Evolutionary conservation across 2,113 vertebrate genomes (phyloP).

Genomic region (Alligator sinensis): DNA sequence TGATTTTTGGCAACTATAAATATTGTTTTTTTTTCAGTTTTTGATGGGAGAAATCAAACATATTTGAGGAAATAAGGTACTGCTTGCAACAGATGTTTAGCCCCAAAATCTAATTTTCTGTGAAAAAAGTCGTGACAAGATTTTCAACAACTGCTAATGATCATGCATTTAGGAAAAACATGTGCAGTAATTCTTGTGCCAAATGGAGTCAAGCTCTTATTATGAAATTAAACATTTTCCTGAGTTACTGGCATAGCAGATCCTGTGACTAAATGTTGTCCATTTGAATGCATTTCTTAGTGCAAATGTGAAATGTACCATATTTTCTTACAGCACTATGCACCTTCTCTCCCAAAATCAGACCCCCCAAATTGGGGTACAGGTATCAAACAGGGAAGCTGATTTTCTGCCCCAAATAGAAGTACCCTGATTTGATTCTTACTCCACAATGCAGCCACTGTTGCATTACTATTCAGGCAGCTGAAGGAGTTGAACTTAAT

Average conservation of each 20-base stretch:
- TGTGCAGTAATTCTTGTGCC: neutral
- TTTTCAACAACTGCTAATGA: neutral
- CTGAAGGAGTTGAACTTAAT: no score
- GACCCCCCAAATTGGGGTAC: no score
- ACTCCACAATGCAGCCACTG: no score
- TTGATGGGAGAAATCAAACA: rapidly evolving
- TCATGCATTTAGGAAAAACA: neutral
- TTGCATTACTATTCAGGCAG: no score
- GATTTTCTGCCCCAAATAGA: no score
- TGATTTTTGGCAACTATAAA: neutral
- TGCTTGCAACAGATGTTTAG: neutral
- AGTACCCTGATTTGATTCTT: no score
- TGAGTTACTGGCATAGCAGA: neutral
- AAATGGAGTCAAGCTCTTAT: neutral
- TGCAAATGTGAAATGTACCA: neutral
- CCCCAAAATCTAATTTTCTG: neutral
- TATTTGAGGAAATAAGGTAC: neutral
- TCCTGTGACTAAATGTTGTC: neutral
- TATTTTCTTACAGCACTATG: no score
- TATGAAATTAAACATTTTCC: neutral
- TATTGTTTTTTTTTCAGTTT: neutral
- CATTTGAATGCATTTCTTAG: neutral
- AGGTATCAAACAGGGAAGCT: no score
- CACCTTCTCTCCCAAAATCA: no score
- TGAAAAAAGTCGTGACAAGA: neutral